Conservation (phyloP, 2,888 invertebrate species). For the Amphimallon solstitiale region DNA sequence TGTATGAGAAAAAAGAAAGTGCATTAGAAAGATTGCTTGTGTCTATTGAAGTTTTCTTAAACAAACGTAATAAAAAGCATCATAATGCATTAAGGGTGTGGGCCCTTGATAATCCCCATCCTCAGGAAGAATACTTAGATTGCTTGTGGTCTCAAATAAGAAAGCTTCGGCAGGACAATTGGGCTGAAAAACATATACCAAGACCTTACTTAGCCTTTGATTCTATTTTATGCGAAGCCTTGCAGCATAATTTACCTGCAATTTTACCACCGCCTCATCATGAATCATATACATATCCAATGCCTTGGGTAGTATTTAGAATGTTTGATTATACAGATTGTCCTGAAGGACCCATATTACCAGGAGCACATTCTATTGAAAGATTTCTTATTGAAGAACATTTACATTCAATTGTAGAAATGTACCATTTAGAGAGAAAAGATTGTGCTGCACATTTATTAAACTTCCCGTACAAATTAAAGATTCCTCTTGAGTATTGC, state of each 20-base stretch:
- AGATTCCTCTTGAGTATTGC: constrained; percentile 97
- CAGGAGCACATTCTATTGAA: constrained; percentile 97
- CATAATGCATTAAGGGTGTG: constrained; percentile 93
- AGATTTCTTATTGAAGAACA: constrained; percentile 98
- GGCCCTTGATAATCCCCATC: constrained; percentile 93
- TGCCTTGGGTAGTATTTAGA: constrained; percentile 93
- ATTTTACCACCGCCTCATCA: constrained; percentile 94
- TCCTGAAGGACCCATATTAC: constrained; percentile 90
- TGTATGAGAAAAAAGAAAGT: constrained; percentile 96
- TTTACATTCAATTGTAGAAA: constrained; percentile 90
- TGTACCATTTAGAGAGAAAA: constrained; percentile 88
- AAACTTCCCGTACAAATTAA: constrained; percentile 91
- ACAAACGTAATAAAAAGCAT: constrained; percentile 92
- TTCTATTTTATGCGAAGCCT: constrained; percentile 91
- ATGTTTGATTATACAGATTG: constrained; percentile 99
- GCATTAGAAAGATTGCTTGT: constrained; percentile 90
- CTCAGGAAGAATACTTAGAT: constrained; percentile 96
- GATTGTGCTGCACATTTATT: constrained; percentile 94
- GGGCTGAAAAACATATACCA: constrained; percentile 96
- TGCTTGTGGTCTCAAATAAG: constrained; percentile 95
- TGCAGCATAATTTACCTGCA: constrained; percentile 93
- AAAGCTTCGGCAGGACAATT: constrained; percentile 91
- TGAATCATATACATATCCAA: constrained; percentile 88
- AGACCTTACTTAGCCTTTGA: constrained; percentile 97
- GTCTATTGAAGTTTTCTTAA: constrained; percentile 91